These are phyloP conservation scores for Hippopotamyrus pictus DNA, from an alignment of 2,797 vertebrate genomes.

Conservation along the genomic window DNA sequence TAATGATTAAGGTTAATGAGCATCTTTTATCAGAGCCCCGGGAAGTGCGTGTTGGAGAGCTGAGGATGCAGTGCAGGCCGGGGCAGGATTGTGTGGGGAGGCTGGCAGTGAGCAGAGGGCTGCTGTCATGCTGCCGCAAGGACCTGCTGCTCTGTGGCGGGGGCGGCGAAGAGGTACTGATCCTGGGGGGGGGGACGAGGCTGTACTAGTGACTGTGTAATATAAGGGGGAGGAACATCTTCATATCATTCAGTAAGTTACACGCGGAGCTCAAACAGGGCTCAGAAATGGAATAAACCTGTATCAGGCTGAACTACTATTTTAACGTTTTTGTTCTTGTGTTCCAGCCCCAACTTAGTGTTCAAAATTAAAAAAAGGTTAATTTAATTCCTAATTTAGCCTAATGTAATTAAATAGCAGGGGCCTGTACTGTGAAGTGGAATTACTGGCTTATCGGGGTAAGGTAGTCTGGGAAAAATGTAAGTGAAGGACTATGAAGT, in stretches of 20 bases:
- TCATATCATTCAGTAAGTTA: neutral
- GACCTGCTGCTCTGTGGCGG: slow-evolving; percentile 59
- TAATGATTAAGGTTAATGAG: neutral
- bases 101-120: slow-evolving; percentile 66
- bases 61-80: slow-evolving; percentile 46
- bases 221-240: neutral
- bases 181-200: too few relatives aligned
- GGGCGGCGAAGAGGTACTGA: slow-evolving; percentile 45
- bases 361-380: neutral
- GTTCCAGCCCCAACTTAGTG: neutral
- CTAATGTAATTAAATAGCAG: neutral
- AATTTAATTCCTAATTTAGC: neutral
- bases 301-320: neutral
- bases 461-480: neutral
- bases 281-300: neutral
- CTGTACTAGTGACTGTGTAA: neutral
- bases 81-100: slow-evolving; percentile 52
- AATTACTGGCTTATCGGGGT: neutral
- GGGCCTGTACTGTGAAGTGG: neutral
- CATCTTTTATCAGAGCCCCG: slow-evolving; percentile 48
- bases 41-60: slow-evolving; percentile 54
- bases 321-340: neutral
- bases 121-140: slow-evolving; percentile 70
- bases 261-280: neutral
- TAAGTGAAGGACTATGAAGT: neutral